A percentile compares a stretch with the other conserved stretches of the same genome.
These are phyloP conservation scores for Misgurnus anguillicaudatus DNA, from an alignment of 2,113 vertebrate genomes.

Conservation along the genomic window DNA sequence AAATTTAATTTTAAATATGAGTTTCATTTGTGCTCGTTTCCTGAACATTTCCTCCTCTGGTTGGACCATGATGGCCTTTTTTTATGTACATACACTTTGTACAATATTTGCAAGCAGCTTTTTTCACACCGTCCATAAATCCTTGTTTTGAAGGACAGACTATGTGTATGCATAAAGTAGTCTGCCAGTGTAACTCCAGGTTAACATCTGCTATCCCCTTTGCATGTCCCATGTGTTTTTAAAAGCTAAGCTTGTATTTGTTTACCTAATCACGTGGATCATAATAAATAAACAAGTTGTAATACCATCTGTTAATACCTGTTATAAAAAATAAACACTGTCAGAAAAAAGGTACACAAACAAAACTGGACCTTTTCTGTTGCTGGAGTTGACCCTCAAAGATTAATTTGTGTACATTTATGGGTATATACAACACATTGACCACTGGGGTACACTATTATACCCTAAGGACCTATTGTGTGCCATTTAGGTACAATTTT, in stretches of 20 bases:
- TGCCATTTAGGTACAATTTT: no score
- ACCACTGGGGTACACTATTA: no score
- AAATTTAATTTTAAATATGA: no score
- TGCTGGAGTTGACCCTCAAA: no score
- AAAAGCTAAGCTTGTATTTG: background rate
- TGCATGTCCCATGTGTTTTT: background rate
- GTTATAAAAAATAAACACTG: background rate
- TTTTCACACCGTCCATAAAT: background rate
- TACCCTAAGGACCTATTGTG: no score
- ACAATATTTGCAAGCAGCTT: background rate
- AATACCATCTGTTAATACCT: slow-evolving; percentile 3
- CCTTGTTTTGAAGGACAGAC: slow-evolving; percentile 5
- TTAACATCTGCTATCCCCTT: background rate
- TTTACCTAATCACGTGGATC: background rate
- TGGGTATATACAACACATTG: no score
- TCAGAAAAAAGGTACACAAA: background rate
- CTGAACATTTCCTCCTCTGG: background rate
- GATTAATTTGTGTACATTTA: no score
- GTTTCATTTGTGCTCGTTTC: no score
- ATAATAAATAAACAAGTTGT: background rate
- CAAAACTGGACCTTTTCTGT: no score
- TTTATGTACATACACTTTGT: background rate
- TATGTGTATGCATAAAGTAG: background rate
- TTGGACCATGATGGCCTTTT: background rate
- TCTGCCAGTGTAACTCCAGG: background rate